Evolutionary conservation across 2,888 invertebrate species (phyloP).

Genomic region (Cataglyphis cursor): DNA sequence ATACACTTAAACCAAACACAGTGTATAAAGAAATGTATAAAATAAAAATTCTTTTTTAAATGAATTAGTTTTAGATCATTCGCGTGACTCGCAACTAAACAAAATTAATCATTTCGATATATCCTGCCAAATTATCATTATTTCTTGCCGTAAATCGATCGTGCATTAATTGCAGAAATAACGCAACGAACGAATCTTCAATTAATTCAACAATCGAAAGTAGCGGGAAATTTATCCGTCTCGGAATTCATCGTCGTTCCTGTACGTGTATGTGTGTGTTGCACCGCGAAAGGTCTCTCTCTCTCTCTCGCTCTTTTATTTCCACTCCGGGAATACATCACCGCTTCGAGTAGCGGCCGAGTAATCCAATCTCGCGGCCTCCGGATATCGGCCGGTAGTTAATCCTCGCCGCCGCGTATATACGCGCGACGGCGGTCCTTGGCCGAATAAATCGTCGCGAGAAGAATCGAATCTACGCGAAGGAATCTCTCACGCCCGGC

Average conservation of each 20-base stretch:
- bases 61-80: neutral
- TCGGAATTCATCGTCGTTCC: neutral
- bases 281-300: neutral
- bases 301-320: neutral
- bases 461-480: conserved; percentile 82
- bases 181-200: neutral
- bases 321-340: conserved; percentile 41
- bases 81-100: neutral
- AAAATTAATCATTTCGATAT: neutral
- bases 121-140: neutral
- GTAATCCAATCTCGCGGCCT: conserved; percentile 47
- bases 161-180: neutral
- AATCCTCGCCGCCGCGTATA: conserved; percentile 58
- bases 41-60: neutral
- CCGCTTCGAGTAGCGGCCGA: conserved; percentile 17
- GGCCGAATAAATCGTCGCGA: conserved; percentile 65
- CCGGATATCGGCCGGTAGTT: conserved; percentile 52
- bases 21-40: neutral
- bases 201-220: neutral
- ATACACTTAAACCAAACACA: too few relatives aligned
- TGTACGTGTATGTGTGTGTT: neutral
- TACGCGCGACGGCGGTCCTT: conserved; percentile 53
- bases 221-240: neutral
- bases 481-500: conserved; percentile 85
- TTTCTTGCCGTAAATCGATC: neutral